These are phyloP conservation scores for Hydroisotoma schaefferi DNA, from an alignment of 2,888 invertebrate species.

Conservation along the genomic window DNA sequence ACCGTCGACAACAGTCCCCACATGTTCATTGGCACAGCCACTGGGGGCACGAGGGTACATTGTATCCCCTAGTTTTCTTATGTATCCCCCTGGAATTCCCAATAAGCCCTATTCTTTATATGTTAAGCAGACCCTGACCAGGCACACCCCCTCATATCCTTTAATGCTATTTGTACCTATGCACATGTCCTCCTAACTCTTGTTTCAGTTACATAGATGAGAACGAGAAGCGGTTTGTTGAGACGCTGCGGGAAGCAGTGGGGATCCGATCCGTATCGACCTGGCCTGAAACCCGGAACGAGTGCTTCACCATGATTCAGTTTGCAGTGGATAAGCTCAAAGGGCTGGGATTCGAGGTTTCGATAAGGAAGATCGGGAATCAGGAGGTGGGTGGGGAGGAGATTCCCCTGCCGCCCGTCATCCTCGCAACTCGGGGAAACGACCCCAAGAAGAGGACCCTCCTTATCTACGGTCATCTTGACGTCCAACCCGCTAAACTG, in stretches of 20 bases:
- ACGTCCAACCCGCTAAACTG: constrained; percentile 91
- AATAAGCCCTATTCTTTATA: too few species aligned
- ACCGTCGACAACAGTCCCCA: background rate
- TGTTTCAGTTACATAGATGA: constrained; percentile 70
- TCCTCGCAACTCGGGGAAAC: constrained; percentile 74
- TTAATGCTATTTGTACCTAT: background rate
- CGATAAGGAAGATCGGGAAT: constrained; percentile 71
- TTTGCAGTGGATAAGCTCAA: constrained; percentile 71
- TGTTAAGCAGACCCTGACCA: too few species aligned
- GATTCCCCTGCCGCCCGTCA: constrained; percentile 78
- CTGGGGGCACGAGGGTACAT: too few species aligned
- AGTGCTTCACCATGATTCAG: constrained; percentile 78
- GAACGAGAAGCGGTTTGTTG: constrained; percentile 71
- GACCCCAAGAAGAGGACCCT: constrained; percentile 87
- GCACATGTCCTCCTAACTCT: too few species aligned
- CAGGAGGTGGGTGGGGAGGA: constrained; percentile 59
- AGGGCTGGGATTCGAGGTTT: constrained; percentile 66
- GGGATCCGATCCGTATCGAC: constrained; percentile 91
- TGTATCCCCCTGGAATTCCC: too few species aligned
- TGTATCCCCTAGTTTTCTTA: too few species aligned
- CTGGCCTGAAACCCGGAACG: constrained; percentile 74
- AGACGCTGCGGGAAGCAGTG: constrained; percentile 75
- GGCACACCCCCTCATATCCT: too few species aligned
- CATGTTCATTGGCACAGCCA: too few species aligned
- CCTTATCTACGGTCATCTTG: constrained; percentile 93